These are phyloP conservation scores for Chironomus tepperi DNA, from an alignment of 1,140 invertebrate genomes.

Conservation along the genomic window DNA sequence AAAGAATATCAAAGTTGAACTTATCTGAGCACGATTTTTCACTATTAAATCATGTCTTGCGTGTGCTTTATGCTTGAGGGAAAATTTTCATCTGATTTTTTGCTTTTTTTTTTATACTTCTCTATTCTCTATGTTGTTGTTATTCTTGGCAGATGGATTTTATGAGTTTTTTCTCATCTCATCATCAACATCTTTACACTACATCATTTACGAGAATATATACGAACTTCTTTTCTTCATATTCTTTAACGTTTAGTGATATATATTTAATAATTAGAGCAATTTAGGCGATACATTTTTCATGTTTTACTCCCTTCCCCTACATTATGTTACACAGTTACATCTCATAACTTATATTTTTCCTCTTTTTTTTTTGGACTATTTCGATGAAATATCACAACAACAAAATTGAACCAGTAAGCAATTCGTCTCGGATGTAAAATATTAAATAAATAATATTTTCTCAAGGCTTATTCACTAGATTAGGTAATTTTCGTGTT, in stretches of 20 bases:
- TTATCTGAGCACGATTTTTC: neutral
- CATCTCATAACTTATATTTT: neutral
- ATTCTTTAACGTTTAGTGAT: neutral
- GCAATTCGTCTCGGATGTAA: too few species aligned
- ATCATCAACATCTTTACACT: too few species aligned
- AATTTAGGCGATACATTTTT: neutral
- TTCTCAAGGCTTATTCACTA: too few species aligned
- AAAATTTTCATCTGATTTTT: neutral
- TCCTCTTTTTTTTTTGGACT: neutral
- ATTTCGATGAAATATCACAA: neutral
- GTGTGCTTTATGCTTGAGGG: neutral
- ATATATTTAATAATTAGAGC: constrained; percentile 15
- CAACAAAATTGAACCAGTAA: too few species aligned
- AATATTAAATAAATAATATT: too few species aligned
- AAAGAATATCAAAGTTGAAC: neutral
- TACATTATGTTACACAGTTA: neutral
- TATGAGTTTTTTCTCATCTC: neutral
- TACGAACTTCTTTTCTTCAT: neutral
- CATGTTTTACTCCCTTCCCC: neutral
- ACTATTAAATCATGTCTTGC: neutral
- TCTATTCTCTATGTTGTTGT: neutral
- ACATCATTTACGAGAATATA: too few species aligned
- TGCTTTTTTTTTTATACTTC: neutral
- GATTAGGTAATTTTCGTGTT: too few species aligned
- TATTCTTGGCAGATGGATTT: constrained; percentile 1